These are phyloP conservation scores for Anagrus nilaparvatae DNA, from an alignment of 1,140 invertebrate genomes.

Conservation along the genomic window DNA sequence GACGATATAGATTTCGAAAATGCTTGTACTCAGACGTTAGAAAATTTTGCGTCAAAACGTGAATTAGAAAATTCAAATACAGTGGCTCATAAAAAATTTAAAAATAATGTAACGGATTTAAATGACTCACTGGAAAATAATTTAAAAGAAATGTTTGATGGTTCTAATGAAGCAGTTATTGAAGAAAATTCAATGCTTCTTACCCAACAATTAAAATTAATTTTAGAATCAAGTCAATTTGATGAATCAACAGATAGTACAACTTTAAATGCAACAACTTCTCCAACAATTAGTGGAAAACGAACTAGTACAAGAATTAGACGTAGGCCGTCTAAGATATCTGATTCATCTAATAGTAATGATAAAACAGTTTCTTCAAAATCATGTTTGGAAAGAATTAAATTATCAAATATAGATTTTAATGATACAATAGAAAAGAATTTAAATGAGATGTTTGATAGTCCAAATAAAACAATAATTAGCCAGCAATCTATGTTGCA, in stretches of 20 bases:
- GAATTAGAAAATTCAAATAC: constrained; percentile 1
- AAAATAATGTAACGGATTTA: constrained; percentile 4
- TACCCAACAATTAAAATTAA: constrained; percentile 23
- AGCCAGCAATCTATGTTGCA: constrained; percentile 12
- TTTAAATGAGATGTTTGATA: constrained; percentile 24
- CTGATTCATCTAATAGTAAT: background rate
- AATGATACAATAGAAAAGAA: constrained; percentile 26
- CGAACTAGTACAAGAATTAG: background rate
- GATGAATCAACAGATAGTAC: background rate
- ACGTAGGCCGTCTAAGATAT: too few relatives aligned
- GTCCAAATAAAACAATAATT: constrained; percentile 9
- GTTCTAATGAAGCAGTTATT: constrained; percentile 5
- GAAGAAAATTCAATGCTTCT: constrained; percentile 7
- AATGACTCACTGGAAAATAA: constrained; percentile 22
- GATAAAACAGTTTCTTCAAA: background rate
- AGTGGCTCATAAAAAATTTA: constrained; percentile 4
- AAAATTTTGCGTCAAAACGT: constrained; percentile 2
- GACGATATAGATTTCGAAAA: too few relatives aligned
- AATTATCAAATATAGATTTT: constrained; percentile 10
- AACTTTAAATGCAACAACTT: constrained; percentile 1
- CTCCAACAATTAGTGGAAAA: constrained; percentile 3
- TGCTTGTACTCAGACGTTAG: background rate
- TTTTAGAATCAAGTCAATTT: constrained; percentile 20
- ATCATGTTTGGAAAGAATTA: background rate
- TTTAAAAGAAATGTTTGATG: constrained; percentile 24